Conservation (phyloP, 2,888 invertebrate genomes). For the Dicycla oo region DNA sequence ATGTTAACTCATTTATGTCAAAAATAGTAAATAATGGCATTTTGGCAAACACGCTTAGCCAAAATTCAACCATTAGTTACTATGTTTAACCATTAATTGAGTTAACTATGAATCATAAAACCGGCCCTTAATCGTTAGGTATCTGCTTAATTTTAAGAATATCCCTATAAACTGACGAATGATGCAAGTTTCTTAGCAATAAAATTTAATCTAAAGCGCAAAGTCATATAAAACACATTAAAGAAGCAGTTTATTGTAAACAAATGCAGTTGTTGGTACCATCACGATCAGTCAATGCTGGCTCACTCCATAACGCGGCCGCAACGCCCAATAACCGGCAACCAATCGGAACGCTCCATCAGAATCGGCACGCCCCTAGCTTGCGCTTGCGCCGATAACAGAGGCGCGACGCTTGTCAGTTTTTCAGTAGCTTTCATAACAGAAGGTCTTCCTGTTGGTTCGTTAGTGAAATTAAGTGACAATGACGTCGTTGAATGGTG, state of each 20-base stretch:
- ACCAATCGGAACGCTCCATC: conserved; percentile 79
- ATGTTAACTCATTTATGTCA: too few species aligned
- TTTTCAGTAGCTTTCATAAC: conserved; percentile 79
- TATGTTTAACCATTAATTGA: too few species aligned
- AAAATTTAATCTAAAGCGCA: conserved; percentile 84
- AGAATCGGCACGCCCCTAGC: conserved; percentile 80
- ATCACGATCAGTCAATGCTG: conserved; percentile 83
- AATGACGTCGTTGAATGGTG: conserved; percentile 85
- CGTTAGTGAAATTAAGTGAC: conserved; percentile 70
- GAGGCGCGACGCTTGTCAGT: conserved; percentile 77
- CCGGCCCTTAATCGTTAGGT: neutral
- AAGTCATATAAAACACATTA: conserved; percentile 89
- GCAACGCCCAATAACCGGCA: conserved; percentile 76
- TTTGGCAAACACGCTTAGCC: too few species aligned
- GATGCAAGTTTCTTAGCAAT: conserved; percentile 82
- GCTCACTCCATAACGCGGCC: conserved; percentile 78
- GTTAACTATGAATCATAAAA: too few species aligned
- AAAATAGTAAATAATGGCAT: too few species aligned
- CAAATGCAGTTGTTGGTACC: conserved; percentile 86
- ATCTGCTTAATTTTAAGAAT: conserved; percentile 53
- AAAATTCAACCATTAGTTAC: too few species aligned
- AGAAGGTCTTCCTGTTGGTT: conserved; percentile 66
- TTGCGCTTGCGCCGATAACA: conserved; percentile 81
- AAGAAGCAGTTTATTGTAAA: conserved; percentile 87
- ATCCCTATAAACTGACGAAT: conserved; percentile 71